phyloP scores from a whole-genome alignment of 2,797 vertebrate species.

The Melanotaenia nigrans region DNA sequence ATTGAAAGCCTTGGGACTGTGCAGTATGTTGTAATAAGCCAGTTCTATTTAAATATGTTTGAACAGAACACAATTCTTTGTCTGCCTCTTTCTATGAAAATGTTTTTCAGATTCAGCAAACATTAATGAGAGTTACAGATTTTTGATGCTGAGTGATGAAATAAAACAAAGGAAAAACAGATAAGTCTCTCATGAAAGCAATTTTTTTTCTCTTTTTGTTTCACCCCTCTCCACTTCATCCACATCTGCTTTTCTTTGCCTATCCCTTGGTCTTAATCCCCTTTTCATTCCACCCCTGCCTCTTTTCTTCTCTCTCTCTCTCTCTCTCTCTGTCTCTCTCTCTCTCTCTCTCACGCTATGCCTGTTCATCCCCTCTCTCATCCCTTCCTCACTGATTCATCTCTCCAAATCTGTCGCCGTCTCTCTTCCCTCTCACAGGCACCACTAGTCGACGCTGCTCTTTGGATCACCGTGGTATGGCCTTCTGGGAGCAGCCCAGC shows the following conservation, averaged over 20 bases:
- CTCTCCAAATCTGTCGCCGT: constrained; percentile 60
- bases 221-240: constrained; percentile 34
- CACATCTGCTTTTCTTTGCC: constrained; percentile 57
- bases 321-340: constrained; percentile 36
- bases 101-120: constrained; percentile 23
- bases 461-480: constrained; percentile 96
- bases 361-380: constrained; percentile 39
- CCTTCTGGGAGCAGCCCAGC: constrained; percentile 99
- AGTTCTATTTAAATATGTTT: constrained; percentile 32
- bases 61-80: constrained; percentile 4
- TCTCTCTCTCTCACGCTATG: neutral
- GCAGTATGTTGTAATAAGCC: constrained; percentile 23
- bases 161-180: constrained; percentile 29
- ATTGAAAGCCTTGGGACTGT: constrained; percentile 36
- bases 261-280: constrained; percentile 65
- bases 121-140: constrained; percentile 32
- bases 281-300: neutral
- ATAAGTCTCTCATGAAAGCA: constrained; percentile 48
- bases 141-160: constrained; percentile 51
- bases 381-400: constrained; percentile 28
- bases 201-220: constrained; percentile 43
- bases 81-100: constrained; percentile 22
- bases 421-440: constrained; percentile 84
- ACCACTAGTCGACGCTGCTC: constrained; percentile 99
- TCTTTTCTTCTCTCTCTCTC: neutral